Evolutionary conservation across 2,888 invertebrate species (phyloP).

Genomic region (Heliconius cydno): DNA sequence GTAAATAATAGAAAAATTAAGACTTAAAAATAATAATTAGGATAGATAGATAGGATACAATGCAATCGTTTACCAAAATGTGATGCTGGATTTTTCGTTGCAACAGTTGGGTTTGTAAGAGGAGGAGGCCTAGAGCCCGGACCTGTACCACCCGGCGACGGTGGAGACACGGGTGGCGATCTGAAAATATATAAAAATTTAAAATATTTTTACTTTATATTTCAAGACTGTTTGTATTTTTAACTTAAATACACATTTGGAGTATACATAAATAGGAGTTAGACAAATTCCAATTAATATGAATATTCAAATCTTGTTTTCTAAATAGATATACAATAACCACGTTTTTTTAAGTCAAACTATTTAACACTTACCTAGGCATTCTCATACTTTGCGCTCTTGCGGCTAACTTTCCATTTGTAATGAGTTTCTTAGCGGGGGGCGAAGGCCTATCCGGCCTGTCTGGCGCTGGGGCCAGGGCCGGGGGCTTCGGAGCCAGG

Average conservation of each 20-base stretch:
- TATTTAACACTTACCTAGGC: constrained; percentile 82
- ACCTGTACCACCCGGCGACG: constrained; percentile 66
- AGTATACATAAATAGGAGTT: too few species aligned
- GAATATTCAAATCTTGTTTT: too few species aligned
- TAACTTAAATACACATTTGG: too few species aligned
- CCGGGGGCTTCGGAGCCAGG: constrained; percentile 92
- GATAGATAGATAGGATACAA: background rate
- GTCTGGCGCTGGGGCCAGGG: constrained; percentile 59
- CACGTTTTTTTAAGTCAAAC: background rate
- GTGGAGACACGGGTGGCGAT: constrained; percentile 78
- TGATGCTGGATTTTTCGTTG: constrained; percentile 75
- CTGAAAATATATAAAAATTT: constrained; percentile 49
- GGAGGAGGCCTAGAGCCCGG: constrained; percentile 58
- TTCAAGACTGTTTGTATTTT: too few species aligned
- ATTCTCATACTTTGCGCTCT: constrained; percentile 93
- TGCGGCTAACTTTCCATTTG: constrained; percentile 85
- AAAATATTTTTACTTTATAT: too few species aligned
- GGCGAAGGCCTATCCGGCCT: constrained; percentile 82
- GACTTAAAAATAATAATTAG: background rate
- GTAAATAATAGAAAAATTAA: too few species aligned
- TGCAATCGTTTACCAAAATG: constrained; percentile 68
- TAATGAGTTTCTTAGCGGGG: constrained; percentile 85
- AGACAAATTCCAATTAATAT: too few species aligned
- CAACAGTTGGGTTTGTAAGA: constrained; percentile 65
- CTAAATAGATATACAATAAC: background rate